Conservation (phyloP, 2,888 invertebrate genomes). For the Diarsia mendica region DNA sequence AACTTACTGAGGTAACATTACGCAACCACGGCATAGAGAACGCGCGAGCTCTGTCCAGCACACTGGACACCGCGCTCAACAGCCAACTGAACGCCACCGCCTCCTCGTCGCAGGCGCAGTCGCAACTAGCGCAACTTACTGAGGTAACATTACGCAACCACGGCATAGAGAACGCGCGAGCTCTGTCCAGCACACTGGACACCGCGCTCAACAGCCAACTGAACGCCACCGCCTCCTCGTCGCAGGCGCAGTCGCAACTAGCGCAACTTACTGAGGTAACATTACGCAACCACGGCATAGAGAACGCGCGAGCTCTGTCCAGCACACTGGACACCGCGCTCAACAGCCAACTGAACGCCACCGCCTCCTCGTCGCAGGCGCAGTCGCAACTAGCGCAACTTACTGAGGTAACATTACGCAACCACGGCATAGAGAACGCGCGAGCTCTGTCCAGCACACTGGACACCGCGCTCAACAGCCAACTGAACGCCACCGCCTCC, state of each 20-base stretch:
- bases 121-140: conserved; percentile 88
- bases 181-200: conserved; percentile 91
- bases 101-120: conserved; percentile 91
- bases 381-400: too few species aligned
- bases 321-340: too few species aligned
- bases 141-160: conserved; percentile 85
- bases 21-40: conserved; percentile 86
- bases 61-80: conserved; percentile 92
- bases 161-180: conserved; percentile 88
- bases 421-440: too few species aligned
- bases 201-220: conserved; percentile 93
- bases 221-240: conserved; percentile 91
- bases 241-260: conserved; percentile 90
- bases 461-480: too few species aligned
- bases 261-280: conserved; percentile 89
- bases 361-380: too few species aligned
- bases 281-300: too few species aligned
- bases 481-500: too few species aligned
- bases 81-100: conserved; percentile 92
- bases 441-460: too few species aligned
- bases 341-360: too few species aligned
- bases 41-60: conserved; percentile 89
- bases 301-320: too few species aligned
- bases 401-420: too few species aligned
- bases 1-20: conserved; percentile 86